Evolutionary conservation across 1,140 invertebrate genomes (phyloP), one percentile per base, ranked within the genome.

Genomic region (Brachionus asplanchnoidis): DNA sequence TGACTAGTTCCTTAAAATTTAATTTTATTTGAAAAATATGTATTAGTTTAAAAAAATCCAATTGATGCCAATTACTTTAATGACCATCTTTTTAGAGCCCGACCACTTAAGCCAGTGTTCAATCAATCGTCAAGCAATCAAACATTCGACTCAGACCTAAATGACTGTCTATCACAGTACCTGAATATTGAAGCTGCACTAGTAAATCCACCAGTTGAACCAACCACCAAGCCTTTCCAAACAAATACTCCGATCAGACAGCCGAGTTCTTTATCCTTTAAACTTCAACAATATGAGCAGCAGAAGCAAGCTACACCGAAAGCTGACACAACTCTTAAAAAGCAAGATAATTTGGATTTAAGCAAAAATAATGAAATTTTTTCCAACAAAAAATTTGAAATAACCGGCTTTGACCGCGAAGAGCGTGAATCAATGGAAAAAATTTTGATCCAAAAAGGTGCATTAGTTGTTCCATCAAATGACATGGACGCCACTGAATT

Each of bases 81-180:
- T 46, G 14, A 46, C 44, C 14, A 46, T 60, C 20, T 20, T 5
- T 60, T 20, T 8, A 73, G 77, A 56, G n/a, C 79, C 7, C 28
- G 79, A 17, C 79, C 79, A 6, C 23, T 65, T 28, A 60, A 68
- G 20, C 28, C 42, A 50, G 20, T 1, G 9, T 3, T 8, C 12
- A 73, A 73, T 77, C 73, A 77, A 26, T 50, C 73, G 5, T 26
- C 46, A 1, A 82, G 60, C 14, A 82, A 65, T 65, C 50, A 68
- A 65, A 82, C 79, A 65, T 68, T 82, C n/a, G 79, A 68, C 53
- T 60, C 79, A 4, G 79, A 82, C 14, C 26, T 82, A 65, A 82
- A 82, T n/a, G 79, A 82, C 26, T 82, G 79, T 65, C 23, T 82
- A 20, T 82, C 79, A 26, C 79, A 82, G 20, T 82, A 82, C 17